Conservation (phyloP, 2,888 invertebrate species). For the Bursaphelenchus okinawaensis region DNA sequence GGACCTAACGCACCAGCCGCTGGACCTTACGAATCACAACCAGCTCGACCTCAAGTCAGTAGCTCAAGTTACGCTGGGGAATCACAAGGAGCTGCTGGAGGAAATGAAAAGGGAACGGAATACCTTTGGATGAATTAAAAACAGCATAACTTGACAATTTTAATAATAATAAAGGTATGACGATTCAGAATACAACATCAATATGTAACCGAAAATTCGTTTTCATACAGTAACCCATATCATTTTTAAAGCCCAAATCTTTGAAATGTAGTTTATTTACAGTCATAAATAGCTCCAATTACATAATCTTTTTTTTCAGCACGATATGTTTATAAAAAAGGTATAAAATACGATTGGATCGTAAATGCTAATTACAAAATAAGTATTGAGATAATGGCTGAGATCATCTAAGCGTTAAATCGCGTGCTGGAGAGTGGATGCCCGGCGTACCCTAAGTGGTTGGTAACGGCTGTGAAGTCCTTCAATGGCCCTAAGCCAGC, state of each 20-base stretch:
- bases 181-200: too few relatives aligned
- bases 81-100: not conserved
- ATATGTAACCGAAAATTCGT: too few relatives aligned
- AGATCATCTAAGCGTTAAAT: slow-evolving; percentile 25
- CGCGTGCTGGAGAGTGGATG: slow-evolving; percentile 18
- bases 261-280: too few relatives aligned
- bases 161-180: too few relatives aligned
- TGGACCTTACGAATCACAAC: not conserved
- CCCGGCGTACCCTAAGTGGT: slow-evolving; percentile 10
- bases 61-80: not conserved
- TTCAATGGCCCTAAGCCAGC: slow-evolving; percentile 11
- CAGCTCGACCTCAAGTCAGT: not conserved
- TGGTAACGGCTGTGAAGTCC: slow-evolving; percentile 12
- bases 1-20: slow-evolving; percentile 8
- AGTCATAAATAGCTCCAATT: too few relatives aligned
- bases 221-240: too few relatives aligned
- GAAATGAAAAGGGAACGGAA: not conserved
- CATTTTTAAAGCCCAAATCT: too few relatives aligned
- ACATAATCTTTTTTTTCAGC: too few relatives aligned
- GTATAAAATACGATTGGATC: not conserved
- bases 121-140: not conserved
- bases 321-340: too few relatives aligned
- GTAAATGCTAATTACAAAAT: too few relatives aligned
- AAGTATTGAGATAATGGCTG: too few relatives aligned
- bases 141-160: too few relatives aligned